Evolutionary conservation across 1,140 invertebrate species (phyloP).

Genomic region (Lerema accius): DNA sequence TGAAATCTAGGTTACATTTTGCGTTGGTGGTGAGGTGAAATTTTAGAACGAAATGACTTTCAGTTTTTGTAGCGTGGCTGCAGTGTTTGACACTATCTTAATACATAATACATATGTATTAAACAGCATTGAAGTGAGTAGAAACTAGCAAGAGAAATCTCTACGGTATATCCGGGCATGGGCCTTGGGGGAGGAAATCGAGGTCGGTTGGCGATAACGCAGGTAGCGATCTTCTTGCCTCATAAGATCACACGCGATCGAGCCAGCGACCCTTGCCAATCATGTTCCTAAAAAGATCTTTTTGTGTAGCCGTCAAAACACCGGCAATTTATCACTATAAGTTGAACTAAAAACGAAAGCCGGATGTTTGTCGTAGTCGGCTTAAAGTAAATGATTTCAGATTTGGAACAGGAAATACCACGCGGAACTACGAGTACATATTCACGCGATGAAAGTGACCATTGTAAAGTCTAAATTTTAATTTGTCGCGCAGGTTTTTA

Average conservation of each 20-base stretch:
- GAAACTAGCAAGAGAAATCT: constrained; percentile 61
- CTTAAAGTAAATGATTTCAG: constrained; percentile 29
- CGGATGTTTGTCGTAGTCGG: constrained; percentile 54
- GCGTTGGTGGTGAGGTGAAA: no score
- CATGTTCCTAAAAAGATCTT: constrained; percentile 21
- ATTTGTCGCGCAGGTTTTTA: constrained; percentile 53
- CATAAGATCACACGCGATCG: constrained; percentile 9
- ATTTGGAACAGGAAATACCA: constrained; percentile 48
- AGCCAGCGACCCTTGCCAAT: constrained; percentile 4
- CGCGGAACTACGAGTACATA: constrained; percentile 64
- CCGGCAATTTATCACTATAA: constrained; percentile 16
- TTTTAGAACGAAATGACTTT: no score
- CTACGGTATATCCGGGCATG: constrained; percentile 47
- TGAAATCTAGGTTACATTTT: no score
- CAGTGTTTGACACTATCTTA: no score
- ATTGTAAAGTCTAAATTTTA: constrained; percentile 51
- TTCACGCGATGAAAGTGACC: constrained; percentile 50
- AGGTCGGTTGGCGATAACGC: constrained; percentile 47
- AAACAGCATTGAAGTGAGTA: constrained; percentile 41
- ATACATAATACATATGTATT: no score
- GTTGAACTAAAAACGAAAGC: constrained; percentile 43
- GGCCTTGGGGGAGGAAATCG: constrained; percentile 56
- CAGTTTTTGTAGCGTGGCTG: no score
- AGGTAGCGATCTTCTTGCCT: constrained; percentile 44
- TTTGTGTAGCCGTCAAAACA: constrained; percentile 29